phyloP scores from a whole-genome alignment of 1,140 invertebrate genomes.

The Drosophila takahashii region DNA sequence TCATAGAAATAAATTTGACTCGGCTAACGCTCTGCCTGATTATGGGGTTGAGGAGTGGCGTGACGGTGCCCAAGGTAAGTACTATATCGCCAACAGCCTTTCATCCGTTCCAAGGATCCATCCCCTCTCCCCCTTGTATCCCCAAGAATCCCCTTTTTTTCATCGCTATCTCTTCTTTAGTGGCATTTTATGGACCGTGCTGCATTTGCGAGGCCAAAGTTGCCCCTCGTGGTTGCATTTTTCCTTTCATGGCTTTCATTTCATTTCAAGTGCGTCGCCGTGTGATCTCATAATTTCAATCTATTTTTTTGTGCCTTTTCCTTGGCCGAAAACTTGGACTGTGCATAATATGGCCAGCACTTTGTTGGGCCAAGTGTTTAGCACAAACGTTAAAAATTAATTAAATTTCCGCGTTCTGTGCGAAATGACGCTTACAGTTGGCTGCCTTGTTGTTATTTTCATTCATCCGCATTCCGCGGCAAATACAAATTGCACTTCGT shows the following conservation, averaged over 20 bases:
- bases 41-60: conserved; percentile 85
- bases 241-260: conserved; percentile 59
- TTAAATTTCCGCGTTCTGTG: conserved; percentile 58
- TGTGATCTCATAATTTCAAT: conserved; percentile 50
- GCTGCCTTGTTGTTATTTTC: conserved; percentile 20
- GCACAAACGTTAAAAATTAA: conserved; percentile 72
- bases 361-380: conserved; percentile 59
- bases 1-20: conserved; percentile 84
- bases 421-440: conserved; percentile 45
- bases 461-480: conserved; percentile 24
- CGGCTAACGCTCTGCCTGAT: conserved; percentile 83
- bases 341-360: conserved; percentile 7
- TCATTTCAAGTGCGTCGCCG: conserved; percentile 60
- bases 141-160: not conserved
- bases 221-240: conserved; percentile 46
- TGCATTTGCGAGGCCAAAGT: conserved; percentile 34
- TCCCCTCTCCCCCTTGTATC: not conserved
- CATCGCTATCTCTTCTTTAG: conserved; percentile 22
- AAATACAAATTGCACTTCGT: conserved; percentile 37
- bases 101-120: conserved; percentile 1
- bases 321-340: conserved; percentile 39
- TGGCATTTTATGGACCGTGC: conserved; percentile 63
- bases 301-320: conserved; percentile 1
- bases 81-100: conserved; percentile 31
- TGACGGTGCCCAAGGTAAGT: conserved; percentile 84